Conservation (phyloP, 2,888 invertebrate species). For the Tribolium freemani region DNA sequence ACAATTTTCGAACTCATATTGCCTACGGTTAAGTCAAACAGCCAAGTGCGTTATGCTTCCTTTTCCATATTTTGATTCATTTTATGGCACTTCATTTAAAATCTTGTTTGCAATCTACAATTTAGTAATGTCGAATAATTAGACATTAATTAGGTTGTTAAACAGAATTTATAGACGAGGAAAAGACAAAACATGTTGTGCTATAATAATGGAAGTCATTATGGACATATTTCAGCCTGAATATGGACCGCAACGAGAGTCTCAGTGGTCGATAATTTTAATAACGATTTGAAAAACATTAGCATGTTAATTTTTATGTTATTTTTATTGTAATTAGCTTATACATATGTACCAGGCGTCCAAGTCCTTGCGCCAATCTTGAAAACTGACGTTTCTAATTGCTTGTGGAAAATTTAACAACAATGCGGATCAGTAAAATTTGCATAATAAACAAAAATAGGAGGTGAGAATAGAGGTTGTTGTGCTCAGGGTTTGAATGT, state of each 20-base stretch:
- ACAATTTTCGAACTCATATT: too few species aligned
- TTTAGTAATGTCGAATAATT: background rate
- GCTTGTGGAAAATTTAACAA: slow-evolving; percentile 5
- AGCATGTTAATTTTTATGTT: slow-evolving; percentile 20
- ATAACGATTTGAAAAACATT: slow-evolving; percentile 4
- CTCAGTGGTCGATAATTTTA: background rate
- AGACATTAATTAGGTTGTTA: slow-evolving; percentile 4
- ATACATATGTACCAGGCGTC: slow-evolving; percentile 12
- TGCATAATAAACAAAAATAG: slow-evolving; percentile 2
- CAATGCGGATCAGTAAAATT: background rate
- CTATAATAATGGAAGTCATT: background rate
- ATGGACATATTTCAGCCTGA: background rate
- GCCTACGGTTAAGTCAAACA: too few species aligned
- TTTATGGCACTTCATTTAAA: background rate
- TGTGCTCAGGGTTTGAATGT: background rate
- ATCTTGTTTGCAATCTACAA: background rate
- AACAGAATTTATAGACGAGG: background rate
- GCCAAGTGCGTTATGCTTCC: background rate
- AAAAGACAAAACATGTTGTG: slow-evolving; percentile 3
- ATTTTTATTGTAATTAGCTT: slow-evolving; percentile 13
- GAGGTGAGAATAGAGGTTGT: background rate
- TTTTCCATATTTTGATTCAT: background rate
- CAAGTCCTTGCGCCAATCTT: slow-evolving; percentile 16
- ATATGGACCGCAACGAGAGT: background rate
- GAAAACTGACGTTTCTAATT: slow-evolving; percentile 6